Evolutionary conservation across 1,140 invertebrate species (phyloP), one percentile per base, ranked within the genome.

Genomic region (Dolichoris vasculosae): DNA sequence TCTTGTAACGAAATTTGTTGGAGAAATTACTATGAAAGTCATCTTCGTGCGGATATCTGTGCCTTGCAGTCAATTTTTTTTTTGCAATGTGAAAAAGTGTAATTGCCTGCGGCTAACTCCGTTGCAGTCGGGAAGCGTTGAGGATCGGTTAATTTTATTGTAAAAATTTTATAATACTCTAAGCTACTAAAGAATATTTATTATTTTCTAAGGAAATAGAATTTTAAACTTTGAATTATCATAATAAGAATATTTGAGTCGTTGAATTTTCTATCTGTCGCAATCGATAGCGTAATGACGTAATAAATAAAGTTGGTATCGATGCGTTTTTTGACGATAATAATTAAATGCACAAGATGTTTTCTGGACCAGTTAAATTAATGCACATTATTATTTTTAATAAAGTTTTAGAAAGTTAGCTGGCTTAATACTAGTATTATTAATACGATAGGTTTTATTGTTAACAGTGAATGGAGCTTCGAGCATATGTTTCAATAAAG

Each of bases 11-110:
- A 55, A 78, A 78, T 32, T 32, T 55, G 20, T 20, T 30, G 35
- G 40, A 78, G 32, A 38, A 59, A 78, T 55, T 46, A 20, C 11
- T 77, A 32, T 35, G 75, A 77, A 75, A 77, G 75, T 32, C n/a
- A 55, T 77, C 30, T 17, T 55, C 43, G 46, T 46, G 48, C 30
- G 32, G n/a, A 23, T 26, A 38, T 59, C 46, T 59, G 30, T 55
- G 20, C 76, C 46, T 38, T 59, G 2, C 48, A 55, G 23, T n/a
- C 9, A 32, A 35, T 59, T 20, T 48, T 13, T n/a, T n/a, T 35
- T 78, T 23, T 23, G 46, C 32, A 35, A 35, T 38, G 9, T 11
- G 40, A 78, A 78, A 51, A 78, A 55, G 20, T 59, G 43, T 13
- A 59, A 26, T 59, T 59, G 55, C 23, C 48, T 51, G 7, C 1